Evolutionary conservation across 1,140 invertebrate species (phyloP).

Genomic region (Conus betulinus): DNA sequence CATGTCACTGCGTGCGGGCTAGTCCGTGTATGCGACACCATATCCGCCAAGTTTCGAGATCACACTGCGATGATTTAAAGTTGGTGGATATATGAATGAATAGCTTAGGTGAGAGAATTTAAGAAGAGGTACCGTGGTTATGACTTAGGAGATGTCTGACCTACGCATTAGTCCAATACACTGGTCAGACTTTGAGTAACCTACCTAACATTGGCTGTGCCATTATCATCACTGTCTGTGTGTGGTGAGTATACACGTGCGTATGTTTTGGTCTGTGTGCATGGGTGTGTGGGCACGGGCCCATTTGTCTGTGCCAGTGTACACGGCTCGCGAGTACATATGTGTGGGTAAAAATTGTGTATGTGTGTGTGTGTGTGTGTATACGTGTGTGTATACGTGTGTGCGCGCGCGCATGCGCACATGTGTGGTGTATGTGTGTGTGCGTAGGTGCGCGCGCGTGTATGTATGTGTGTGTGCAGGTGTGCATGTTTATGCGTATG

Average conservation of each 20-base stretch:
- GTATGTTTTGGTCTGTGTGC: background rate
- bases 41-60: no score
- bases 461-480: background rate
- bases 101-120: no score
- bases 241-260: no score
- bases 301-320: constrained; percentile 29
- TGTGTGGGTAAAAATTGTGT: background rate
- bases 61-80: no score
- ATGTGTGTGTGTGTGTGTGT: constrained; percentile 17
- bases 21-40: no score
- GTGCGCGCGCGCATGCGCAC: background rate
- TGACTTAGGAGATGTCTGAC: no score
- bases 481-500: background rate
- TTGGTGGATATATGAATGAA: no score
- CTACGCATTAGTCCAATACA: no score
- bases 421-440: constrained; percentile 19
- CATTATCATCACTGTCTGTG: background rate
- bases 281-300: background rate
- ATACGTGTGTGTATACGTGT: constrained; percentile 28
- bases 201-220: no score
- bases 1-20: no score
- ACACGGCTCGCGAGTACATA: background rate
- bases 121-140: no score
- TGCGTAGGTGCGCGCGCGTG: constrained; percentile 29
- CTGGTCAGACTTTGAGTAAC: no score